Evolutionary conservation across 2,113 vertebrate species (phyloP).

Genomic region (Microcebus griseorufus): DNA sequence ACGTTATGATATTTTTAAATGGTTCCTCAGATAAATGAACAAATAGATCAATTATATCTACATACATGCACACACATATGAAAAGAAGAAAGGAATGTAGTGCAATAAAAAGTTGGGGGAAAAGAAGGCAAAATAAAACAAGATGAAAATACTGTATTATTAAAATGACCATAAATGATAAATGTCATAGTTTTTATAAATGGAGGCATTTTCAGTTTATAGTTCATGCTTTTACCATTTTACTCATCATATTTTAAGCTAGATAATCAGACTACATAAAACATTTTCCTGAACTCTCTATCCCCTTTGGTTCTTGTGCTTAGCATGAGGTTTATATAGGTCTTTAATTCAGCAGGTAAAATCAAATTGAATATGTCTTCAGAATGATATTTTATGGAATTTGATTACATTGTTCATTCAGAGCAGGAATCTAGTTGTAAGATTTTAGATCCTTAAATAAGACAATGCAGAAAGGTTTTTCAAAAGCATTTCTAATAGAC

Average conservation of each 20-base stretch:
- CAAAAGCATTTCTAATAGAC: neutral
- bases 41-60: neutral
- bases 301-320: neutral
- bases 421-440: neutral
- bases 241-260: neutral
- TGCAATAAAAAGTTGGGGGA: neutral
- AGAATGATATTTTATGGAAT: neutral
- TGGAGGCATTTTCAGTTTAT: neutral
- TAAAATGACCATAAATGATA: neutral
- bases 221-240: neutral
- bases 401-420: constrained; percentile 4
- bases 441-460: neutral
- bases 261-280: neutral
- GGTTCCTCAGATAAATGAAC: neutral
- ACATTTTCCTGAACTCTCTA: neutral
- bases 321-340: neutral
- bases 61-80: neutral
- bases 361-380: neutral
- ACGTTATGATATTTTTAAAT: constrained; percentile 10
- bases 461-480: neutral
- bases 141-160: neutral
- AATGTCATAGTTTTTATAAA: neutral
- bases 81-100: neutral
- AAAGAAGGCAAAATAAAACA: neutral
- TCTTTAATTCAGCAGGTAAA: constrained; percentile 11